Evolutionary conservation across 2,797 vertebrate species (phyloP), one percentile per base, ranked within the genome.

Genomic region (Coracias cyanogaster): DNA sequence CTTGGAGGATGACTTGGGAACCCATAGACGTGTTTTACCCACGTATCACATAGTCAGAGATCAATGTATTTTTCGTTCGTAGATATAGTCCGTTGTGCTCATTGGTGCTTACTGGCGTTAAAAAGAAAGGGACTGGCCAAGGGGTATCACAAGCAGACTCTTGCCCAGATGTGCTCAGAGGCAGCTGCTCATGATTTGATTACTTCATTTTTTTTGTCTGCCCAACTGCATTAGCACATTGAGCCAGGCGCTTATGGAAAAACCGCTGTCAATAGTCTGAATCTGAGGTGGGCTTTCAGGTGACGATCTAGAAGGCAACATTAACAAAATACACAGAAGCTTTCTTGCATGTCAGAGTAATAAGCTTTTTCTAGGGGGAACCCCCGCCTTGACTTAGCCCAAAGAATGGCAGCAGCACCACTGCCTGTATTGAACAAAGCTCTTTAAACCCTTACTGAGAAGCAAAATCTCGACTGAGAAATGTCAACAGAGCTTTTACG

Each of bases 401-500:
- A 80, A 95, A 77, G 51, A 61, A 69, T 67, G 54, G 62, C 61
- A 79, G 74, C 76, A 77, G 35, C 52, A 67, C 39, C 48, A 33
- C 46, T 39, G 78, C 69, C 61, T 74, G 18, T 17, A 3, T 66
- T 79, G 91, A 92, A 77, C 55, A 83, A 81, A 82, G 51, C 52
- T 85, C 45, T 87, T 83, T 89, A 95, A 94, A 94, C 58, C 54
- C 81, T 55, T 18, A 24, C 73, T 45, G 31, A 93, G 86, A 70
- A 88, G 76, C 71, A 62, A 67, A 80, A 70, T n/a, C 82, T 88
- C 10, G 12, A 55, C 90, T 91, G 62, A 95, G 90, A 96, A 96
- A 97, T 90, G 87, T 97, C 90, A 90, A 90, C 89, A 96, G 77
- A 66, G 71, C 72, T 82, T 86, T 93, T 87, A 92, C 13, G 54